phyloP scores from a whole-genome alignment of 2,797 vertebrate species.

The Melanotaenia parkinsoni region DNA sequence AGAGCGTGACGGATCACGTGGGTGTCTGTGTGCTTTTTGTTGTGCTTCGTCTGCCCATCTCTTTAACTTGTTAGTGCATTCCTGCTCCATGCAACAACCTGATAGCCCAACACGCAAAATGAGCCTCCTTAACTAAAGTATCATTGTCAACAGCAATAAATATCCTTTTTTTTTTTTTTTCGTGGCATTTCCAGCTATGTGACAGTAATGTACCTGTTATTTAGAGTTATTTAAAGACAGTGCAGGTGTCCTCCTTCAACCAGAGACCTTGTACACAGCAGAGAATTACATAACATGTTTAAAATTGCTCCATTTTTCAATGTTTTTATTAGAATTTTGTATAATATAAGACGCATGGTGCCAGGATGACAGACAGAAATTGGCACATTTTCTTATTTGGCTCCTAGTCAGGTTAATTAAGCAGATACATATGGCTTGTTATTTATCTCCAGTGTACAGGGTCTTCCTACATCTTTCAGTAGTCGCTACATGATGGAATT shows the following conservation, averaged over 20 bases:
- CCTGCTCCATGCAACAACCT: conserved; percentile 38
- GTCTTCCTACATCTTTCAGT: conserved; percentile 30
- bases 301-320: conserved; percentile 5
- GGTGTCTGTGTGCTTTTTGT: conserved; percentile 72
- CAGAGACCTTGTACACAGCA: conserved; percentile 52
- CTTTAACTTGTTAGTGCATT: conserved; percentile 22
- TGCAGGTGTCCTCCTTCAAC: conserved; percentile 37
- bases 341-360: neutral
- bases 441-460: conserved; percentile 44
- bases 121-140: conserved; percentile 34
- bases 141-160: conserved; percentile 80
- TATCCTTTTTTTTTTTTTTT: conserved; percentile 37
- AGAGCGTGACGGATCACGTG: conserved; percentile 63
- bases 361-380: conserved; percentile 9
- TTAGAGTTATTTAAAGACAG: conserved; percentile 49
- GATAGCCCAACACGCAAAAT: conserved; percentile 28
- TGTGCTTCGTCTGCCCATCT: conserved; percentile 69
- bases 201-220: conserved; percentile 47
- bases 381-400: conserved; percentile 9
- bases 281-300: conserved; percentile 26
- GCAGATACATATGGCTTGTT: conserved; percentile 23
- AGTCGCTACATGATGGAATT: conserved; percentile 63
- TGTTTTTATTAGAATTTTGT: conserved; percentile 5
- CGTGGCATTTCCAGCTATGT: conserved; percentile 66
- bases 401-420: conserved; percentile 7